Evolutionary conservation across 2,113 vertebrate species (phyloP), one percentile per base, ranked within the genome.

Genomic region (Engraulis encrasicolus): DNA sequence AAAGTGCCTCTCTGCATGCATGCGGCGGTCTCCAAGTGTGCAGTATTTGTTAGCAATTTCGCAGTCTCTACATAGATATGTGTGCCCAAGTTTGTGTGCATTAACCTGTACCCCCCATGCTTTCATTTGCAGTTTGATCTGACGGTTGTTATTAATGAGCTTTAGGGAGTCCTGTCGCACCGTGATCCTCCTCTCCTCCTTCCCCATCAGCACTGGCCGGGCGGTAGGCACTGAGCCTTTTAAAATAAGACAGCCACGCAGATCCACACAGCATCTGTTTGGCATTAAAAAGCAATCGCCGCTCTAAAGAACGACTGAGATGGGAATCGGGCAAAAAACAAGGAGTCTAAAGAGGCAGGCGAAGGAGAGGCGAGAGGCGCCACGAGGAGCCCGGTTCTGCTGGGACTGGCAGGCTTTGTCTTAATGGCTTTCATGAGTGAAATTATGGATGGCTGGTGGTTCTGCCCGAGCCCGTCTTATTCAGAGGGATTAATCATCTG

Each of bases 271-370:
- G 38, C 88, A 85, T 87, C 82, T 84, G 84, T 84, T 87, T 79
- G 79, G 80, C 84, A 86, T 86, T 87, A 85, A 84, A 84, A 84
- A 66, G 84, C 80, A 85, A 86, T 86, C 52, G 79, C 77, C 54
- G 50, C 74, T 54, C 66, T 83, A 23, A 81, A 71, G n/a, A n/a
- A n/a, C n/a, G 79, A 81, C 66, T 77, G 61, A 84, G 80, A 83
- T 78, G 61, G 80, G 78, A 81, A 86, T 82, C 50, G 54, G n/a
- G n/a, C n/a, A 84, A 85, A 86, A 81, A 82, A 38, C 61, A 54
- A 79, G n/a, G 58, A 83, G 31, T 45, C 27, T n/a, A n/a, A n/a
- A n/a, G n/a, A n/a, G n/a, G n/a, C n/a, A n/a, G n/a, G n/a, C n/a
- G n/a, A n/a, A n/a, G n/a, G n/a, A n/a, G n/a, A n/a, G n/a, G n/a